Evolutionary conservation across 2,888 invertebrate species (phyloP).

Genomic region (Noctua comes): DNA sequence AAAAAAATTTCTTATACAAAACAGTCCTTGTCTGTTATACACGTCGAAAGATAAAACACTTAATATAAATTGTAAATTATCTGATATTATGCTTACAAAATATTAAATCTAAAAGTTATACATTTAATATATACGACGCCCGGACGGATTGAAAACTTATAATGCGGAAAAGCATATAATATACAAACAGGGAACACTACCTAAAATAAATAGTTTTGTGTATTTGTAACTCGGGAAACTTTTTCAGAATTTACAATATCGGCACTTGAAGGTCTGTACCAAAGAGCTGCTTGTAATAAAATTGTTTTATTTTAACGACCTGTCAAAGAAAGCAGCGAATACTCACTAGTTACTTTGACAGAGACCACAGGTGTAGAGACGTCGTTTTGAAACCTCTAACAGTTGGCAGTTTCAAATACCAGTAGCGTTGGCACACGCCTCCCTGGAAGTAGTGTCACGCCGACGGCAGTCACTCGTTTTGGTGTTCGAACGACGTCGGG

Average conservation of each 20-base stretch:
- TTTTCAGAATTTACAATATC: not conserved
- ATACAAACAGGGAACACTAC: not conserved
- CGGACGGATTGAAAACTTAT: not conserved
- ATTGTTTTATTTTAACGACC: not conserved
- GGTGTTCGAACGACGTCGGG: not conserved
- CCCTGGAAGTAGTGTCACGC: not conserved
- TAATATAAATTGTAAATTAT: not conserved
- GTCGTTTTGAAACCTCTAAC: not conserved
- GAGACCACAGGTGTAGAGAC: not conserved
- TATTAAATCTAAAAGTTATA: slow-evolving; percentile 1
- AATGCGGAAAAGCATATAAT: not conserved
- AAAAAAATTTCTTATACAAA: slow-evolving; percentile 19
- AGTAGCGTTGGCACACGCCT: not conserved
- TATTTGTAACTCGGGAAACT: not conserved
- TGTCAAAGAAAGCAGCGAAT: not conserved
- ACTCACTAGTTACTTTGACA: not conserved
- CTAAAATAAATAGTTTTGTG: not conserved
- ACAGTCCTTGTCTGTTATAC: slow-evolving; percentile 12
- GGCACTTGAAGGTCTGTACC: not conserved
- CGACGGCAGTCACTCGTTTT: not conserved
- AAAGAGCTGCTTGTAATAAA: not conserved
- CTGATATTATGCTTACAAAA: not conserved
- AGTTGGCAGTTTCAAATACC: not conserved
- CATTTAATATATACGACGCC: not conserved
- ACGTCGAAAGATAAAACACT: slow-evolving; percentile 3